A percentile compares a stretch with the other conserved stretches of the same genome.
Conservation (phyloP, 2,888 invertebrate genomes). For the Oxytorus armatus region DNA sequence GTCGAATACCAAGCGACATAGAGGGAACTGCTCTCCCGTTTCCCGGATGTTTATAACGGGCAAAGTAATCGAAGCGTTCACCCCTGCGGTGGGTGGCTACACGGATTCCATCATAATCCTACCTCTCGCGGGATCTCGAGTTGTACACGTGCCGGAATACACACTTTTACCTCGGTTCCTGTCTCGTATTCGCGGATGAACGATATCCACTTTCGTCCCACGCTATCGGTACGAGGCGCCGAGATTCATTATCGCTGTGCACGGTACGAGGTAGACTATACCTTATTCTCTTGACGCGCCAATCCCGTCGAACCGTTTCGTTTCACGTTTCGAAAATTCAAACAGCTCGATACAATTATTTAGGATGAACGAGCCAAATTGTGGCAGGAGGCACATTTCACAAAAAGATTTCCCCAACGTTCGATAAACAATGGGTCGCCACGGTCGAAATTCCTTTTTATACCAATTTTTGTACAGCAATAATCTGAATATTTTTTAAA, state of each 20-base stretch:
- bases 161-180: no score
- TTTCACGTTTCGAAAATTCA: no score
- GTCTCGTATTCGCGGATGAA: conserved; percentile 6
- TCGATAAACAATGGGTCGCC: no score
- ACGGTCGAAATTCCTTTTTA: no score
- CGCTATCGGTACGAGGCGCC: background rate
- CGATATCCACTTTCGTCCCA: conserved; percentile 9
- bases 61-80: conserved; percentile 6
- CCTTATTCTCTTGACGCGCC: no score
- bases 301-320: no score
- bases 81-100: background rate
- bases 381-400: no score
- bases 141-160: conserved; percentile 29
- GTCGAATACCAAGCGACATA: conserved; percentile 3
- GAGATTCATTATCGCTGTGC: background rate
- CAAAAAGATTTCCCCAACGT: no score
- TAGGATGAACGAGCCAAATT: background rate
- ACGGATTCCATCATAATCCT: conserved; percentile 42
- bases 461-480: no score
- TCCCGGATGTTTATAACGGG: conserved; percentile 44
- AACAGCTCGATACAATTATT: no score
- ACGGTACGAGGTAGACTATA: no score
- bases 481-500: no score
- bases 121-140: conserved; percentile 18
- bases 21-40: conserved; percentile 26